Base-by-base conservation (phyloP, 2,797 vertebrate genomes). In the Ctenochaetus hawaiiensis region DNA sequence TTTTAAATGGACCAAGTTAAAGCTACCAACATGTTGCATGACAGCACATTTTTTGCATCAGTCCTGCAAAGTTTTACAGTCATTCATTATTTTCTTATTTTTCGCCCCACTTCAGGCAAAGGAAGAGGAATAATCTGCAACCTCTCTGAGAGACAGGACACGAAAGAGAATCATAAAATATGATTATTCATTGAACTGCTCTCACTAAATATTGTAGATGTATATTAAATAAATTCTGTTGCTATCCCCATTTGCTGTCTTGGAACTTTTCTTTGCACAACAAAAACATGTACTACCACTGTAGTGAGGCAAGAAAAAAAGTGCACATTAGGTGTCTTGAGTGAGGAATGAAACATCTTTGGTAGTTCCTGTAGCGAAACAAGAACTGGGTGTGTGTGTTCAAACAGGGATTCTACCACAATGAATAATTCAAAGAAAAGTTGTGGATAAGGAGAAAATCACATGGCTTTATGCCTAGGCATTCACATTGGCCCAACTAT, bases 121-220 rank as follows among this genome's bases (percentile, higher is more conserved):
- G 67, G 93, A 95, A 1, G 93, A 94, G 74, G 92, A 95, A 88
- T 93, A 72, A 93, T 16, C 52, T 67, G 64, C 26, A 51, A 23
- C 45, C 1, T 61, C 39, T 71, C 17, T 26, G 71, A 68, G 65
- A 30, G 26, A 30, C 26, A 30, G 74, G 54, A 71, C 30, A 47
- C 14, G 39, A 64, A 72, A 80, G 53, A 90, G 14, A 86, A 70
- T 94, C 88, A 90, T 94, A 94, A 65, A 94, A 94, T 94, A 94
- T 95, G 92, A 85, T 54, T 76, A 84, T 75, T 83, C 9, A 81
- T 88, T 85, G 1, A 62, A 76, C 60, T 53, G 6, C 73, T 79
- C 82, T 75, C 70, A 72, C 6, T 52, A n/a, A 67, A 58, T 47
- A 62, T 69, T 86, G 67, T 81, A 83, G 71, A 49, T 72, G 39